These are phyloP conservation scores for Odocoileus hemionus DNA, from an alignment of 2,113 vertebrate genomes.

Conservation along the genomic window DNA sequence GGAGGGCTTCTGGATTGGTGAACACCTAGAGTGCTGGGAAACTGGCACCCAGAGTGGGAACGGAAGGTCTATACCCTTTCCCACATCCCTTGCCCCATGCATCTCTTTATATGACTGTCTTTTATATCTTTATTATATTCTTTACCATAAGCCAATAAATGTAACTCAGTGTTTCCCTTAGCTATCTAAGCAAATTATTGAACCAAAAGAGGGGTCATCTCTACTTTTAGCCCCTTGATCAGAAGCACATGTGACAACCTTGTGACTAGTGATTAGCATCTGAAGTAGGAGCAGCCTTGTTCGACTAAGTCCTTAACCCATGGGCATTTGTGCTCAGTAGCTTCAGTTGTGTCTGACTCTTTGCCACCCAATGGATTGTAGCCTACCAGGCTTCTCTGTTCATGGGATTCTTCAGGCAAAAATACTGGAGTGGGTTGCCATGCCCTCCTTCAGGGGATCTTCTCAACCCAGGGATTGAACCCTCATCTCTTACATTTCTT, in stretches of 20 bases:
- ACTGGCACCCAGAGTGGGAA: neutral
- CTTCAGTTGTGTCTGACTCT: neutral
- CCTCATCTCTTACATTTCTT: neutral
- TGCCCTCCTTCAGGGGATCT: neutral
- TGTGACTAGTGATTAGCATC: neutral
- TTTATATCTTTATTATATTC: neutral
- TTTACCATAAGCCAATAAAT: neutral
- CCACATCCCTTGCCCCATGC: no score
- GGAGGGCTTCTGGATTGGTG: neutral
- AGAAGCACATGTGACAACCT: neutral
- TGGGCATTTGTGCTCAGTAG: neutral
- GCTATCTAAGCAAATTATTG: neutral
- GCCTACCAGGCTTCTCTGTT: neutral
- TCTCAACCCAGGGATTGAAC: fast-evolving
- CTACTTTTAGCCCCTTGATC: neutral
- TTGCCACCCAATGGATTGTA: neutral
- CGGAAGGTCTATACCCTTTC: neutral
- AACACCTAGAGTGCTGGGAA: neutral
- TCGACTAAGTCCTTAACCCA: neutral
- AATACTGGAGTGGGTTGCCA: neutral
- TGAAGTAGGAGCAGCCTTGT: neutral
- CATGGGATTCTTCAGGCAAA: neutral
- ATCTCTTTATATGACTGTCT: neutral
- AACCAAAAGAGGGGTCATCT: neutral
- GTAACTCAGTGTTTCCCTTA: neutral